phyloP scores from a whole-genome alignment of 1,140 invertebrate species.

The Zaprionus lachaisei region DNA sequence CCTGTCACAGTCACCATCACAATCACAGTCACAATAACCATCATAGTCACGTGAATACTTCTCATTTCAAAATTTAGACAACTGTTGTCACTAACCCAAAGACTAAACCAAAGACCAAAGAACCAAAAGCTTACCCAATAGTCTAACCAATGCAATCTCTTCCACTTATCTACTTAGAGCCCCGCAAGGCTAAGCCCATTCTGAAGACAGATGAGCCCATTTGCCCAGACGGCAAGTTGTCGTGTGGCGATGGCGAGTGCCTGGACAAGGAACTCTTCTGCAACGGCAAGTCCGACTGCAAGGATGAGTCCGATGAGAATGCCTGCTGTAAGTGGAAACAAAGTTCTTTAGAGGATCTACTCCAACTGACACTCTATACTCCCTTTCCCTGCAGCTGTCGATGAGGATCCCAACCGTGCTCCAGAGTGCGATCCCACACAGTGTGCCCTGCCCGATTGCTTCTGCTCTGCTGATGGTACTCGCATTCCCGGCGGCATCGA shows the following conservation, averaged over 20 bases:
- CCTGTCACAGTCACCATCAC: conserved; percentile 19
- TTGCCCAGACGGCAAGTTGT: conserved; percentile 93
- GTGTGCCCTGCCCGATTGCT: conserved; percentile 95
- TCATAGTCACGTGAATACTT: conserved; percentile 54
- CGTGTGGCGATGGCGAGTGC: conserved; percentile 95
- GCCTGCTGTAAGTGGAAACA: conserved; percentile 92
- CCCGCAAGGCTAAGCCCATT: conserved; percentile 93
- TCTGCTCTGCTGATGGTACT: conserved; percentile 96
- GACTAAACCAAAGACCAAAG: neutral
- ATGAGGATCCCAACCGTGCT: conserved; percentile 94
- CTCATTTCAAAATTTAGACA: conserved; percentile 80
- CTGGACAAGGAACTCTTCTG: conserved; percentile 96
- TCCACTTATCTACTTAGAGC: conserved; percentile 87
- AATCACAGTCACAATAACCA: conserved; percentile 26
- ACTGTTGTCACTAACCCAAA: conserved; percentile 66
- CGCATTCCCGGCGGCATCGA: conserved; percentile 93
- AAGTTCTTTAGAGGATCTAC: neutral
- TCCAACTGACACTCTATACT: neutral
- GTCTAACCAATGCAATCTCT: neutral
- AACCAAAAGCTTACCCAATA: neutral
- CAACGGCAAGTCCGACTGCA: conserved; percentile 95
- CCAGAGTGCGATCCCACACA: conserved; percentile 95
- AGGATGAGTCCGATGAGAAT: conserved; percentile 97
- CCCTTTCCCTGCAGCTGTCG: conserved; percentile 89
- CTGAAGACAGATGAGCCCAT: conserved; percentile 96